phyloP scores from a whole-genome alignment of 2,797 vertebrate genomes.

The Microctenopoma steveboyesi region DNA sequence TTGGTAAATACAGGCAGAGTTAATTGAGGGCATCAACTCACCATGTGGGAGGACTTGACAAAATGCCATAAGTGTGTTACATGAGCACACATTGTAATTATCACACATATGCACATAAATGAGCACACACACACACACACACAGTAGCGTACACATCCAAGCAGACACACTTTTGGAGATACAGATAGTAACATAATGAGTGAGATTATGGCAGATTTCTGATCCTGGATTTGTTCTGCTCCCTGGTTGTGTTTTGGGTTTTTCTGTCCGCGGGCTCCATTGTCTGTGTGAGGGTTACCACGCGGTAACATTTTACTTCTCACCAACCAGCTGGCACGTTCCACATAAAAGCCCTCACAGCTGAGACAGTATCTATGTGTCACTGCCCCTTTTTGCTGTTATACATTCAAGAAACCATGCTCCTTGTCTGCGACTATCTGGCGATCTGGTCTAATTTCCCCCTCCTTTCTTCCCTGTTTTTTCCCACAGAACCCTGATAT shows the following conservation, averaged over 20 bases:
- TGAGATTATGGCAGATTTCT: conserved; percentile 63
- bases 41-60: conserved; percentile 82
- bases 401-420: conserved; percentile 34
- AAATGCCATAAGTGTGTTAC: conserved; percentile 77
- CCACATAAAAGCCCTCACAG: conserved; percentile 51
- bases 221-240: conserved; percentile 63
- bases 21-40: conserved; percentile 80
- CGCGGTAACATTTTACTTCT: conserved; percentile 39
- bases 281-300: conserved; percentile 35
- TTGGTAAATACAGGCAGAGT: conserved; percentile 78
- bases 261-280: conserved; percentile 29
- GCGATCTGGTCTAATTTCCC: conserved; percentile 29
- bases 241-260: conserved; percentile 37
- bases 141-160: conserved; percentile 9
- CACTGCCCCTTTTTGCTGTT: conserved; percentile 29
- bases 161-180: conserved; percentile 40
- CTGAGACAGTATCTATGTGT: conserved; percentile 38
- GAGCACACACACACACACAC: conserved; percentile 11
- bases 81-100: conserved; percentile 70
- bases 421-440: conserved; percentile 2
- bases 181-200: conserved; percentile 55
- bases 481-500: conserved; percentile 95
- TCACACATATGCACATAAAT: conserved; percentile 52
- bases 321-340: conserved; percentile 52
- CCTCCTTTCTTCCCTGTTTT: conserved; percentile 7